Evolutionary conservation across 2,888 invertebrate genomes (phyloP).

Genomic region (Argynnis bischoffii): DNA sequence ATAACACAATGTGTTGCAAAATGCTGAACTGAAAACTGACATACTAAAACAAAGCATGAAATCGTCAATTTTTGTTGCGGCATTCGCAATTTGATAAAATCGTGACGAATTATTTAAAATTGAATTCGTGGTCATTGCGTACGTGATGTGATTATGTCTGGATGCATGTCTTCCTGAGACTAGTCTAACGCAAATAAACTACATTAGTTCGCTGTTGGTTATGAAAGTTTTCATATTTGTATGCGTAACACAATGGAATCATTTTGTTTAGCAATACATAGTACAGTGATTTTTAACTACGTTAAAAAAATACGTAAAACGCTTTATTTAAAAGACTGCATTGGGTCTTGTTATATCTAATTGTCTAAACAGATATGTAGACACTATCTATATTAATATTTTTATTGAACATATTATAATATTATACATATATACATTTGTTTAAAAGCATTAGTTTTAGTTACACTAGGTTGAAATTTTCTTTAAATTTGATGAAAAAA

Average conservation of each 20-base stretch:
- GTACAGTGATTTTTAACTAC: neutral
- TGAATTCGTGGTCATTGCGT: constrained; percentile 44
- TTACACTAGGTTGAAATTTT: too few species aligned
- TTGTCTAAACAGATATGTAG: too few species aligned
- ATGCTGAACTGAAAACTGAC: neutral
- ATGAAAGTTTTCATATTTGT: constrained; percentile 21
- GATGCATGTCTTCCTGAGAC: constrained; percentile 42
- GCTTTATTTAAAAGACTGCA: too few species aligned
- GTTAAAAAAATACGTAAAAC: too few species aligned
- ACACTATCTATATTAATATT: too few species aligned
- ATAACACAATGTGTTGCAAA: too few species aligned
- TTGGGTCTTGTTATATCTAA: too few species aligned
- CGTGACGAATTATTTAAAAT: constrained; percentile 48
- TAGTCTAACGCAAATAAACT: constrained; percentile 32
- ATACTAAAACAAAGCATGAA: constrained; percentile 18
- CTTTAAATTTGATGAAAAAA: too few species aligned
- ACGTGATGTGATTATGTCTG: constrained; percentile 44
- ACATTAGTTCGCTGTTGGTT: constrained; percentile 31
- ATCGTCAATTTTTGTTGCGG: constrained; percentile 33
- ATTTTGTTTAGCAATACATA: constrained; percentile 6
- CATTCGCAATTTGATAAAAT: constrained; percentile 39
- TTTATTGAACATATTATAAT: too few species aligned
- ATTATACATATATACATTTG: too few species aligned
- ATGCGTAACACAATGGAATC: constrained; percentile 4
- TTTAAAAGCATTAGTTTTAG: too few species aligned